Percentiles rank a stretch among this genome's conserved stretches.
These are phyloP conservation scores for Microctenopoma lineatum DNA, from an alignment of 2,797 vertebrate species.

Conservation along the genomic window DNA sequence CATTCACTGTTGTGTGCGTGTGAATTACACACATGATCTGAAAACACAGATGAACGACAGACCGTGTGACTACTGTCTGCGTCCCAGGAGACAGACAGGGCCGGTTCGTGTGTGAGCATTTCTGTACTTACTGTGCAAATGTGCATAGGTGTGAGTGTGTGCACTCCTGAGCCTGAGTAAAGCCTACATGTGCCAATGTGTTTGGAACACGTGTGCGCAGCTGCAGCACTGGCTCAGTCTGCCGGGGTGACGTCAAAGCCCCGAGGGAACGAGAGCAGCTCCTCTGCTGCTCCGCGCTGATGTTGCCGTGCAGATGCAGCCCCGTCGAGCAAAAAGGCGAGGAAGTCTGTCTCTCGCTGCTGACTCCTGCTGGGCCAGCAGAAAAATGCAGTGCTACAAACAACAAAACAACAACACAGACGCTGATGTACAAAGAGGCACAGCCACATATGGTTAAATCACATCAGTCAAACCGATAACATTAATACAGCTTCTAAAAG, in stretches of 20 bases:
- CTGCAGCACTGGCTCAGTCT: slow-evolving; percentile 57
- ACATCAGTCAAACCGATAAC: background rate
- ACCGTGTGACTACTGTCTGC: background rate
- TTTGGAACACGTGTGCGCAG: slow-evolving; percentile 30
- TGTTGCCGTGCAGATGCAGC: slow-evolving; percentile 41
- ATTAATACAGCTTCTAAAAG: background rate
- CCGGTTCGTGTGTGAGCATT: slow-evolving; percentile 1
- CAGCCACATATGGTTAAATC: background rate
- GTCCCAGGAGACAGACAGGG: slow-evolving; percentile 5
- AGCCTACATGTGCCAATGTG: slow-evolving; percentile 42
- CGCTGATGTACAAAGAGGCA: background rate
- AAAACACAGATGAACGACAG: slow-evolving; percentile 7
- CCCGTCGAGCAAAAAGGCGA: slow-evolving; percentile 15
- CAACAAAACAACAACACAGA: background rate
- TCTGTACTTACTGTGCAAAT: slow-evolving; percentile 7
- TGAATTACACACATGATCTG: slow-evolving; percentile 3
- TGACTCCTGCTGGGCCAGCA: slow-evolving; percentile 57
- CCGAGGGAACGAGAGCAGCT: slow-evolving; percentile 35
- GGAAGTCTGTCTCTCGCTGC: slow-evolving; percentile 4
- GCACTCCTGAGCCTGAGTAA: slow-evolving; percentile 21
- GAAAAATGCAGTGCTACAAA: slow-evolving; percentile 6
- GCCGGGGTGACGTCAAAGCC: slow-evolving; percentile 66
- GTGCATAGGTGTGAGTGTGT: slow-evolving; percentile 11
- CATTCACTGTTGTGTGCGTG: too few relatives aligned
- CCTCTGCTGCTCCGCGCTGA: slow-evolving; percentile 38